Evolutionary conservation across 2,113 vertebrate genomes (phyloP).

Genomic region (Nettapus auritus): DNA sequence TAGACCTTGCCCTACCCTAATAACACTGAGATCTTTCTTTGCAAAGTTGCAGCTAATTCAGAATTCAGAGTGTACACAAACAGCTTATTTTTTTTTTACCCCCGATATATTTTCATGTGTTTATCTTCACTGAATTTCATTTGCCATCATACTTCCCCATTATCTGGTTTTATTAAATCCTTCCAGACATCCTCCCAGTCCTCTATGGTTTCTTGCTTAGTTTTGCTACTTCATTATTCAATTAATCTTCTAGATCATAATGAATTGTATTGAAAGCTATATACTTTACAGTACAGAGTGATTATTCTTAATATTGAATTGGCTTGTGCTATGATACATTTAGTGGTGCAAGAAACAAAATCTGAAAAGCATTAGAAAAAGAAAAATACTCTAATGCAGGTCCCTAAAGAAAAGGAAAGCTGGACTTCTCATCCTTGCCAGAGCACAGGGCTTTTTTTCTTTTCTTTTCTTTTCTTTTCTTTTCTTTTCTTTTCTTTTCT

Average conservation of each 20-base stretch:
- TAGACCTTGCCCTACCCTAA: neutral
- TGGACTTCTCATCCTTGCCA: neutral
- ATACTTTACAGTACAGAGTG: neutral
- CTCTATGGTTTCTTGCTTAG: neutral
- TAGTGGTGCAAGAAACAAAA: neutral
- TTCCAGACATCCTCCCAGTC: neutral
- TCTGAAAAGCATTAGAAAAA: neutral
- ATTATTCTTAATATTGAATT: neutral
- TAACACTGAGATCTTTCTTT: neutral
- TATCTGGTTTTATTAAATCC: conserved; percentile 16
- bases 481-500: neutral
- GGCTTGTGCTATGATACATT: neutral
- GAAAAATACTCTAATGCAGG: neutral
- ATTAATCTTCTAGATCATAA: neutral
- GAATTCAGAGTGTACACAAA: conserved; percentile 4
- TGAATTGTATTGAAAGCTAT: neutral
- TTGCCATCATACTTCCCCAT: conserved; percentile 22
- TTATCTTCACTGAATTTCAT: conserved; percentile 13
- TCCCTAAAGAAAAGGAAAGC: neutral
- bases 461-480: neutral
- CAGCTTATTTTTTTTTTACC: neutral
- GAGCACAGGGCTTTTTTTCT: neutral
- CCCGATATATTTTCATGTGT: neutral
- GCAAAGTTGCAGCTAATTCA: conserved; percentile 2
- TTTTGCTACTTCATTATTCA: conserved; percentile 22